Conservation (phyloP, 2,113 vertebrate species). For the Ibidorhyncha struthersii region DNA sequence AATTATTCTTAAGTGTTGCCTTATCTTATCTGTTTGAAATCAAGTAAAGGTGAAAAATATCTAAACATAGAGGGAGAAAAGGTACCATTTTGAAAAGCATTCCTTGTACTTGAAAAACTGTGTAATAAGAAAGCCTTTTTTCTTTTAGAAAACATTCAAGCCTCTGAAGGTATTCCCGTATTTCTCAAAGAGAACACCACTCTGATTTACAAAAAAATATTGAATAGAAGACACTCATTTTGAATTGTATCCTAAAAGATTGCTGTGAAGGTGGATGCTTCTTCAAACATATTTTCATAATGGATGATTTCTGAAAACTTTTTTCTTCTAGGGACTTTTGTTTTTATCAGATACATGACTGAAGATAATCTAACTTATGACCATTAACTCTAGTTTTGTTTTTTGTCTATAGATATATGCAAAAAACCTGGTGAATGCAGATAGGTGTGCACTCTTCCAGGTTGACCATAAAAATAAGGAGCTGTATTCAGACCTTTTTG, state of each 20-base stretch:
- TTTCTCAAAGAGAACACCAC: background rate
- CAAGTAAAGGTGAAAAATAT: background rate
- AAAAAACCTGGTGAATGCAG: slow-evolving; percentile 99
- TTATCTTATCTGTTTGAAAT: background rate
- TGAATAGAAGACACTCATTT: background rate
- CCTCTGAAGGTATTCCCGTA: background rate
- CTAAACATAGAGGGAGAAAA: background rate
- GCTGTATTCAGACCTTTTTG: slow-evolving; percentile 97
- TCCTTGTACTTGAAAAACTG: background rate
- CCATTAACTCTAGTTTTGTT: slow-evolving; percentile 3
- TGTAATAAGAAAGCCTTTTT: background rate
- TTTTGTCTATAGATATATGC: slow-evolving; percentile 94
- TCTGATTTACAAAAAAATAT: background rate
- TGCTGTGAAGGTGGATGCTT: background rate
- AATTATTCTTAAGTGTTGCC: background rate
- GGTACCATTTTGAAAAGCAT: background rate
- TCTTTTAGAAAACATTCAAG: background rate
- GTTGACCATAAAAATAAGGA: slow-evolving; percentile 98
- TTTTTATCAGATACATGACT: background rate
- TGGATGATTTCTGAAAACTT: background rate
- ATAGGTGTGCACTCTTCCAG: slow-evolving; percentile 99
- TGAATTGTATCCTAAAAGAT: background rate
- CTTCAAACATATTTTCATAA: background rate
- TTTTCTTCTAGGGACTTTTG: accelerated
- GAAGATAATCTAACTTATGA: background rate